A percentile compares a stretch with the other conserved stretches of the same genome.
Evolutionary conservation across 2,113 vertebrate species (phyloP).

Genomic region (Mobula hypostoma): DNA sequence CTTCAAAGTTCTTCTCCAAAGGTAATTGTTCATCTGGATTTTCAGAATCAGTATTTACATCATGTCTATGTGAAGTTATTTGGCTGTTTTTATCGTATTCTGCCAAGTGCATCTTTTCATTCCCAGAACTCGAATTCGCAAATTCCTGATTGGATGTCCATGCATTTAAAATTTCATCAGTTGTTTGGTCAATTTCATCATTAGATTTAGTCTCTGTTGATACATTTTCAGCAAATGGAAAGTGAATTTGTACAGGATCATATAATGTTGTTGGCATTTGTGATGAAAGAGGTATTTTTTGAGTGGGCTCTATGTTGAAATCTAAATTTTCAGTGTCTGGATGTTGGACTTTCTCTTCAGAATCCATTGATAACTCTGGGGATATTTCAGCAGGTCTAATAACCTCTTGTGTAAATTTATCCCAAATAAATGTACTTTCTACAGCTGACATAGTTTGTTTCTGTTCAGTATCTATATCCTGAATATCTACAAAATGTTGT

Average conservation of each 20-base stretch:
- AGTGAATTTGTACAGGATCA: slow-evolving; percentile 36
- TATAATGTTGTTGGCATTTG: neutral
- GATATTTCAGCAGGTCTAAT: neutral
- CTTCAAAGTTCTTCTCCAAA: neutral
- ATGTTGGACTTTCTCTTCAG: neutral
- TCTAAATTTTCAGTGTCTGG: slow-evolving; percentile 9
- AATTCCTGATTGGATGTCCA: slow-evolving; percentile 51
- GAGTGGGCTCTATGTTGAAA: slow-evolving; percentile 43
- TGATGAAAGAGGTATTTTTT: slow-evolving; percentile 41
- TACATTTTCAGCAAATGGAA: slow-evolving; percentile 40
- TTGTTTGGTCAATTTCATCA: slow-evolving; percentile 35
- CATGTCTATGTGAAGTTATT: neutral
- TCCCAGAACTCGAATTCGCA: slow-evolving; percentile 43
- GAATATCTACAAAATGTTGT: neutral
- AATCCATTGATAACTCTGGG: neutral
- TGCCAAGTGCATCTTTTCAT: neutral
- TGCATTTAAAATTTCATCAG: slow-evolving; percentile 40
- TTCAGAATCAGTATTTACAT: neutral
- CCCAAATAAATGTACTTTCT: neutral
- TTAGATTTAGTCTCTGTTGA: slow-evolving; percentile 48
- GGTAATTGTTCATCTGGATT: neutral
- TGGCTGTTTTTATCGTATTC: neutral
- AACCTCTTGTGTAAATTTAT: neutral
- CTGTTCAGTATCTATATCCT: neutral
- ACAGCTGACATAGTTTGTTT: neutral